Percentiles rank a stretch among this genome's conserved stretches.
Evolutionary conservation across 35 echinoderm and acorn worm species (phyloP).

Genomic region (Ophiothrix spiculata): DNA sequence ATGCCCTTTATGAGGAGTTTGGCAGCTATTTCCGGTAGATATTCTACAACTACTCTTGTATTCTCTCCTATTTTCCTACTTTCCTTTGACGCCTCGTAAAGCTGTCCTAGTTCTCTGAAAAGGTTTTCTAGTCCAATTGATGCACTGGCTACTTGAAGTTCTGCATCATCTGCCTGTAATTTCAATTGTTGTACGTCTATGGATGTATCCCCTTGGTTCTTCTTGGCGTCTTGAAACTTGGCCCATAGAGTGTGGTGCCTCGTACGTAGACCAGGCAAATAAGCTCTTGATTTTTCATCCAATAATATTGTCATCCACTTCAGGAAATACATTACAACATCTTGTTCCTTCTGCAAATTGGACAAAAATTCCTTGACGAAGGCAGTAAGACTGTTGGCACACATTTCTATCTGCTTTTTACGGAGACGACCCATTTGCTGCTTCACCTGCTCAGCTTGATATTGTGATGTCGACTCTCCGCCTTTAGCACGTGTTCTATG

Average conservation of each 20-base stretch:
- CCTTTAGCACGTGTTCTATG: neutral
- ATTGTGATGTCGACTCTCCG: neutral
- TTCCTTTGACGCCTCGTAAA: constrained; percentile 12
- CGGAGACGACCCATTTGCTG: constrained; percentile 5
- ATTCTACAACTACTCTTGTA: constrained; percentile 2
- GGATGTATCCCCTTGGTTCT: neutral
- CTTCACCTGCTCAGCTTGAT: constrained; percentile 2
- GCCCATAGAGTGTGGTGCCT: constrained; percentile 4
- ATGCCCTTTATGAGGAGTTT: neutral
- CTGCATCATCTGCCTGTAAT: neutral
- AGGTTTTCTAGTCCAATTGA: neutral
- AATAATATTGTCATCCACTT: constrained; percentile 14
- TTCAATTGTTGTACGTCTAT: neutral
- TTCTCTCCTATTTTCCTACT: neutral
- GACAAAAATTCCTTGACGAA: constrained; percentile 8
- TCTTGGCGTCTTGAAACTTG: constrained; percentile 12
- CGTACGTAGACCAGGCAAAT: neutral
- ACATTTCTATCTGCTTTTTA: constrained; percentile 11
- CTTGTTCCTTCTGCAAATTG: neutral
- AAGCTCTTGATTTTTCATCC: neutral
- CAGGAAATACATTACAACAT: constrained; percentile 14
- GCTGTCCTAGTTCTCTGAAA: constrained; percentile 26
- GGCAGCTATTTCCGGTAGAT: neutral
- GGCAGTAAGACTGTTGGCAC: neutral
- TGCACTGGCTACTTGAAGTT: neutral